Evolutionary conservation across 2,888 invertebrate genomes (phyloP), one percentile per base, ranked within the genome.

Genomic region (Cremastinae sp.): DNA sequence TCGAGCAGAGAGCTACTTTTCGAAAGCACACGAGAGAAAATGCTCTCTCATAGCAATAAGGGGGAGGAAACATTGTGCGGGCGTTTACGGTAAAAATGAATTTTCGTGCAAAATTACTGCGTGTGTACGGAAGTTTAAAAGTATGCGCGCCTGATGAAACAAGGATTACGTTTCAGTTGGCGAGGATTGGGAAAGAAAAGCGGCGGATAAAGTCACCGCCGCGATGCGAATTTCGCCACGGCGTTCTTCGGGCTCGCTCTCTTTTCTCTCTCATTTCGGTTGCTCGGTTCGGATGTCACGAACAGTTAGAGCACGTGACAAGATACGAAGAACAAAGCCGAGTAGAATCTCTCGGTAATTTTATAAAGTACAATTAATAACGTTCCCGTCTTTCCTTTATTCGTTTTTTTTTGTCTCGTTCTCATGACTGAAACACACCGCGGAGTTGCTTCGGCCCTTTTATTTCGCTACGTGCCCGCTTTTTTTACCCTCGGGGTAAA

Each of bases 351-450:
- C 38, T 70, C 36, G 5, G 65, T 38, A 38, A 36, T 12, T 45
- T 28, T 64, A 62, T 70, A 59, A 70, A 41, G 64, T 53, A 65
- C 70, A 65, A 75, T 75, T 75, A 75, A 75, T 75, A 75, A 74
- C 51, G 49, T 58, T 14, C n/a, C 62, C 69, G 51, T 75, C 38
- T 53, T 43, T 22, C 43, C 22, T 16, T 43, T 9, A 9, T 2
- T 59, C 41, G 20, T 14, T 41, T 14, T 36, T 36, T 51, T 16
- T 54, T 28, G 53, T 20, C 53, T 20, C 14, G 58, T 53, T 43
- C 20, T 43, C 64, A 41, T 12, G 51, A 58, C 65, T 65, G 36
- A 38, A 43, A 16, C 16, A 41, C 47, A 36, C 12, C 28, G 28
- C 2, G 28, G 2, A 28, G n/a, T n/a, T 5, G 8, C 10, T 12